Evolutionary conservation across 2,888 invertebrate species (phyloP).

Genomic region (Philereme transversata): DNA sequence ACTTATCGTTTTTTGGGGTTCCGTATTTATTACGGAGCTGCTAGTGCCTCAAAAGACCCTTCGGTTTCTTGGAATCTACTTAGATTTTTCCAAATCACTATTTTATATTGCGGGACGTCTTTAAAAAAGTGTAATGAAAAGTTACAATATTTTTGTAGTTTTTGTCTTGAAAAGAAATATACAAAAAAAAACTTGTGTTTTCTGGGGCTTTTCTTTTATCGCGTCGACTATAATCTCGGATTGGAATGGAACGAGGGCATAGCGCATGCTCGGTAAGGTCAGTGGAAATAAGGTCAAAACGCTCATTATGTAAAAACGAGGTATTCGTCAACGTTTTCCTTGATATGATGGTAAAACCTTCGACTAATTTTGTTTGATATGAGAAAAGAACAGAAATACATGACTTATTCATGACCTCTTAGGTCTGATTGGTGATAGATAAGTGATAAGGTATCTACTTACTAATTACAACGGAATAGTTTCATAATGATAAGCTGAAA

Average conservation of each 20-base stretch:
- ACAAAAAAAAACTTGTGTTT: too few relatives aligned
- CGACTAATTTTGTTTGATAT: neutral
- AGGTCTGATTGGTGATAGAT: too few relatives aligned
- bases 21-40: neutral
- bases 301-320: conserved; percentile 35
- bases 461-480: neutral
- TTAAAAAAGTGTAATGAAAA: neutral
- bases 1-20: too few relatives aligned
- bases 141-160: too few relatives aligned
- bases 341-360: conserved; percentile 13
- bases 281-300: conserved; percentile 48
- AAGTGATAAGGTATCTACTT: neutral
- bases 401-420: too few relatives aligned
- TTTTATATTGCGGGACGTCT: neutral
- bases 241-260: conserved; percentile 43
- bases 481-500: neutral
- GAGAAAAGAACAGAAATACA: too few relatives aligned
- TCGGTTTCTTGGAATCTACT: neutral
- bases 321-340: conserved; percentile 35
- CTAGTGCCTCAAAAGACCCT: neutral
- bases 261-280: conserved; percentile 49
- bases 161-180: too few relatives aligned
- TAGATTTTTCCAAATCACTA: neutral
- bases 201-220: conserved; percentile 14
- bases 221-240: conserved; percentile 19